A percentile compares a stretch with the other conserved stretches of the same genome.
Evolutionary conservation across 2,113 vertebrate species (phyloP).

Genomic region (Scalopus aquaticus): DNA sequence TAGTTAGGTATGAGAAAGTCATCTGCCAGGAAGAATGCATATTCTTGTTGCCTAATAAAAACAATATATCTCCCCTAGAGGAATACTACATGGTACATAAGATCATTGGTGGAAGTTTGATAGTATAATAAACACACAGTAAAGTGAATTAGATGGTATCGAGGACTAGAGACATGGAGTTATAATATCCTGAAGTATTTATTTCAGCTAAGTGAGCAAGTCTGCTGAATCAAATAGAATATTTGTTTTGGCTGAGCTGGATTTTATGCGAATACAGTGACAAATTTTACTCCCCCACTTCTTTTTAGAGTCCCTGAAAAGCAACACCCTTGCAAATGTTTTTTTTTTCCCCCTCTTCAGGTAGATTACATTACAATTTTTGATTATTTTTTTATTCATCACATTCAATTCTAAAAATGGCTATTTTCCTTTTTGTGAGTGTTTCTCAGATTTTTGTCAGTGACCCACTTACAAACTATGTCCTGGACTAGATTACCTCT

Average conservation of each 20-base stretch:
- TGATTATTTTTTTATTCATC: slow-evolving; percentile 20
- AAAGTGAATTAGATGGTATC: neutral
- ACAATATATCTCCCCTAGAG: neutral
- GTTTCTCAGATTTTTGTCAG: slow-evolving; percentile 36
- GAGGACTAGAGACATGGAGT: neutral
- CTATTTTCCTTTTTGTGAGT: slow-evolving; percentile 4
- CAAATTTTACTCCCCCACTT: neutral
- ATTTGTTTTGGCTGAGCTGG: neutral
- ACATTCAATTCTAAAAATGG: slow-evolving; percentile 19
- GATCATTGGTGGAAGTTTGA: neutral
- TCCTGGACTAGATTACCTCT: slow-evolving; percentile 28
- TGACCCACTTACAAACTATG: neutral
- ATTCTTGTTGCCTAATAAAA: neutral
- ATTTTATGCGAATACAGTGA: neutral
- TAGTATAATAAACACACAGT: neutral
- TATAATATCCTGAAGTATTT: neutral
- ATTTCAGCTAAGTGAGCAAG: neutral
- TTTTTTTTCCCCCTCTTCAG: neutral
- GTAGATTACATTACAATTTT: neutral
- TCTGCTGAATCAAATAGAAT: neutral
- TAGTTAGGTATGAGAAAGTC: neutral
- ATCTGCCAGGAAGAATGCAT: neutral
- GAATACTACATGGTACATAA: neutral
- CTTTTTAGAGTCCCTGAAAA: neutral
- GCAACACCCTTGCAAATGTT: neutral